Evolutionary conservation across 1,140 invertebrate species (phyloP), one percentile per base, ranked within the genome.

Genomic region (Psilanteris sp.): DNA sequence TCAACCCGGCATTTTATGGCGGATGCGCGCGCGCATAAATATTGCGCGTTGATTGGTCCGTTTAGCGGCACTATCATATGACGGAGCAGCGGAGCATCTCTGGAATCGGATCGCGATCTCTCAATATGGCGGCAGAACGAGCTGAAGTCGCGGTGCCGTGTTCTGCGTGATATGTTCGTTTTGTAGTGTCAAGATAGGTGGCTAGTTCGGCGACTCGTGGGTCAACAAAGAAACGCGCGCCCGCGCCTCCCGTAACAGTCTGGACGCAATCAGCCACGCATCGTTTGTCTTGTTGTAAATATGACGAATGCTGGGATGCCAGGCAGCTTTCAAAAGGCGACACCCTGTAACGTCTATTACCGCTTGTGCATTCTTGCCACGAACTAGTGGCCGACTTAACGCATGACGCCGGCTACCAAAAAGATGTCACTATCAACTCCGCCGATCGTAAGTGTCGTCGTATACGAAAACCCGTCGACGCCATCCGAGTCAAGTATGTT

Each of bases 101-200:
- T 77, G 75, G 83, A 81, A 79, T 72, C 81, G 67, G 74, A 84
- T 82, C 79, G 78, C 59, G 79, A 83, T 83, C 81, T 82, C 82
- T 79, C 83, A 87, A 85, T 73, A 87, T 87, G 85, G 85, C 84
- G 83, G 79, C 55, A 50, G 68, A 83, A 71, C 83, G 79, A 84
- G 78, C 59, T 74, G 72, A 81, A 83, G 79, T 81, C 68, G 83
- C 79, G 82, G 79, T 76, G 77, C 78, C 79, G 79, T 81, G 76
- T 77, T 41, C 18, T 32, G 11, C 13, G 61, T 71, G 82, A 83
- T 81, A 86, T 85, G 82, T 81, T 77, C 73, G 66, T 77, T 77
- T 79, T 59, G 18, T 82, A 84, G 80, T 81, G 78, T 59, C 29
- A 48, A 64, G 68, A 37, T 13, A 20, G 4, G 9, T 14, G 11